These are phyloP conservation scores for Plusia festucae DNA, from an alignment of 2,888 invertebrate species.

Conservation along the genomic window DNA sequence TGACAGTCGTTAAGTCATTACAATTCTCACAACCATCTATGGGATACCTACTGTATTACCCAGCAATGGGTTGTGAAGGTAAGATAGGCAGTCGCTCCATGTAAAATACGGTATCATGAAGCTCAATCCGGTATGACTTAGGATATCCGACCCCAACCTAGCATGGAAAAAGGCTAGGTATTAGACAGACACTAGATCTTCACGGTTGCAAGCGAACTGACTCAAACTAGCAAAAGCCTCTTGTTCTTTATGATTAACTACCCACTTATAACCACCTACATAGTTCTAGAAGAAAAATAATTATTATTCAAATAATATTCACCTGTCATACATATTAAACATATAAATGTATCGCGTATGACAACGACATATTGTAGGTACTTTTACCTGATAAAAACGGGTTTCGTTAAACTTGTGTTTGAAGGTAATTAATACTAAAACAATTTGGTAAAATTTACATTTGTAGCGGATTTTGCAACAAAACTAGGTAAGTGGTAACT, in stretches of 20 bases:
- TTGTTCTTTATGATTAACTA: background rate
- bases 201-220: background rate
- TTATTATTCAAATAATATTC: background rate
- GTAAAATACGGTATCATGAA: no score
- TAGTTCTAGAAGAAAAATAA: background rate
- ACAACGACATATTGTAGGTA: conserved; percentile 2
- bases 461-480: conserved; percentile 17
- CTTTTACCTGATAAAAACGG: background rate
- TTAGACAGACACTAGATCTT: no score
- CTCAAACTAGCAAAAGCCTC: background rate
- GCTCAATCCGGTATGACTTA: no score
- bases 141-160: no score
- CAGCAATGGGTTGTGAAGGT: no score
- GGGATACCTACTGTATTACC: no score
- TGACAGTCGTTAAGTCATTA: no score
- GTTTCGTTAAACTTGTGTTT: conserved; percentile 18
- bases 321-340: background rate
- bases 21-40: no score
- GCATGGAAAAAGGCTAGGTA: no score
- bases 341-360: background rate
- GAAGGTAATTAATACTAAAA: conserved; percentile 26
- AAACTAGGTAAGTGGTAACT: conserved; percentile 5
- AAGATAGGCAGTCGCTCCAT: no score
- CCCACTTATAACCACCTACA: background rate
- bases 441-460: conserved; percentile 26